Evolutionary conservation across 2,113 vertebrate species (phyloP), one percentile per base, ranked within the genome.

Genomic region (Gavialis gangeticus): DNA sequence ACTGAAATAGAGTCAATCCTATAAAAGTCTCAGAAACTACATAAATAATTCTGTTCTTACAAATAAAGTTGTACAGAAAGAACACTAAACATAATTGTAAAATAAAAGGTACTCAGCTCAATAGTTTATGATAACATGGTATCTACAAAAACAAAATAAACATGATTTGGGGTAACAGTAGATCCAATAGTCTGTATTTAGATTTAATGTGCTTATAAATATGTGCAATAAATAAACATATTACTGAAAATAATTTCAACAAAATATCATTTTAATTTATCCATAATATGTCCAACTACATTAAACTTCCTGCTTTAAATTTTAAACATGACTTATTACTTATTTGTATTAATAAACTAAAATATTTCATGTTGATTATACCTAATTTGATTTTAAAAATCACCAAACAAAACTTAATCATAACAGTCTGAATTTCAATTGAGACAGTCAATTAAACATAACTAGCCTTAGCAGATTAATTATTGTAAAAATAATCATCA

Each of bases 1-100:
- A 82, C 81, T 9, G 10, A 96, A 92, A 90, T 67, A 96, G 64
- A 94, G 30, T n/a, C 24, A 89, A 87, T 87, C 5, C 1, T 66
- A 87, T 25, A 87, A 88, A 95, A 94, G 93, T 79, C 37, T 80
- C 79, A 12, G 19, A 55, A 10, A 60, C 37, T 79, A 67, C 55
- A 21, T 64, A 63, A 81, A 24, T 14, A 21, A 79, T 93, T 87
- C 54, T 34, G 4, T 22, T 90, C 62, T 27, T 93, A 64, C 10
- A 87, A 64, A n/a, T 14, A 60, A 10, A 90, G 34, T 3, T 16
- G 11, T 12, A 64, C 81, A 81, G 15, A 85, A 88, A 25, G n/a
- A 85, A 63, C 21, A 64, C 1, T 46, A 78, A 34, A 10, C 3
- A 25, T 21, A 34, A 79, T 46, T 78, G 7, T 37, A 2, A 10